A percentile compares a stretch with the other conserved stretches of the same genome.
phyloP scores from a whole-genome alignment of 2,888 invertebrate species.

The Podabrus alpinus region DNA sequence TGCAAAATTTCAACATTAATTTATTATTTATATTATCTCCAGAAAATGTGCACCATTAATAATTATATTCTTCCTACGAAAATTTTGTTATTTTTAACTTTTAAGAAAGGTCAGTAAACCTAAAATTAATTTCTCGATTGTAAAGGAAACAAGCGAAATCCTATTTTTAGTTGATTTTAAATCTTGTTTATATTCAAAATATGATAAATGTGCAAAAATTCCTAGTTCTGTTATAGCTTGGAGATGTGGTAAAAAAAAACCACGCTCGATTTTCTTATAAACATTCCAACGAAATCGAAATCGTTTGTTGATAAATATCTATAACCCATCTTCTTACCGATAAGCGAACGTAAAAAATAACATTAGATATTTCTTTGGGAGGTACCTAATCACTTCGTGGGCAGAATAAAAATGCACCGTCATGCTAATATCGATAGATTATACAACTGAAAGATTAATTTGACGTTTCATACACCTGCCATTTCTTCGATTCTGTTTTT shows the following conservation, averaged over 20 bases:
- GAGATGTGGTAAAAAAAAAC: background rate
- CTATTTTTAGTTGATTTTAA: background rate
- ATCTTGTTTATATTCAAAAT: background rate
- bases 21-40: background rate
- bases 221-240: background rate
- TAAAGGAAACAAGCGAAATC: background rate
- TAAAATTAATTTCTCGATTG: background rate
- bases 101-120: background rate
- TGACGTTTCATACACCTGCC: background rate
- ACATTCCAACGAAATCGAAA: background rate
- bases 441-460: background rate
- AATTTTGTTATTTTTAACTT: background rate
- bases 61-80: background rate
- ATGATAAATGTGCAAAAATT: background rate
- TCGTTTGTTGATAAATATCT: background rate
- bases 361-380: background rate
- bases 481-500: background rate
- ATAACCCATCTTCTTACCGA: background rate
- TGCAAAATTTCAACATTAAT: background rate
- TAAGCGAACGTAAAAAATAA: background rate
- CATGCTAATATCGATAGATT: background rate
- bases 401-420: slow-evolving; percentile 1
- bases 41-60: background rate
- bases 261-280: background rate
- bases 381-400: background rate